These are phyloP conservation scores for Meloidogyne hapla DNA, from an alignment of 1,140 invertebrate genomes.

Conservation along the genomic window DNA sequence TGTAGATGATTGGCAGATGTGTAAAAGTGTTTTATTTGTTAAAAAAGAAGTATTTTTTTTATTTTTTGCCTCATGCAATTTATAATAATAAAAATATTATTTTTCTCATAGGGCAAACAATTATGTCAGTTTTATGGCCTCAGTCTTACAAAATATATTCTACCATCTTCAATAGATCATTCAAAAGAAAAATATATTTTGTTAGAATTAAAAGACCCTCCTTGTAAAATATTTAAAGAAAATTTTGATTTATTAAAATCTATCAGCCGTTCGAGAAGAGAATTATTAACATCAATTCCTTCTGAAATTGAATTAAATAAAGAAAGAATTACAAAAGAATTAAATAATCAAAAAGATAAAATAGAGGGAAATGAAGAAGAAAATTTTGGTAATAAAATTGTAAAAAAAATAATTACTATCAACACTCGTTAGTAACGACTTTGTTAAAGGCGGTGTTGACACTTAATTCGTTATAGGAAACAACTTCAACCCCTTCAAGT, in stretches of 20 bases:
- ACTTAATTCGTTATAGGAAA: too few species aligned
- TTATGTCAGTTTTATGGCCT: conserved; percentile 13
- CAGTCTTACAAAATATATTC: not conserved
- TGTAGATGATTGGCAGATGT: conserved; percentile 27
- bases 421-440: not conserved
- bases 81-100: too few species aligned
- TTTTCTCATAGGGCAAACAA: conserved; percentile 1
- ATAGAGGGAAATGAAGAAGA: not conserved
- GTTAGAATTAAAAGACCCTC: conserved; percentile 16
- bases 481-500: too few species aligned
- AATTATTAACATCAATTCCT: not conserved
- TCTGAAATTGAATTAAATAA: not conserved
- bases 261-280: not conserved
- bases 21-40: conserved; percentile 21
- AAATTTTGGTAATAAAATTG: not conserved
- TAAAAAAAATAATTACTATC: too few species aligned
- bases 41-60: not conserved
- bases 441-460: not conserved
- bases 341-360: not conserved
- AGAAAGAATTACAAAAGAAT: not conserved
- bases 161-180: not conserved
- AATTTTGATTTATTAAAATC: conserved; percentile 1
- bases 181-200: not conserved
- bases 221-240: conserved; percentile 17
- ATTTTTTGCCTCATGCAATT: not conserved